phyloP scores from a whole-genome alignment of 2,888 invertebrate genomes.

The Caenorhabditis drosophilae region DNA sequence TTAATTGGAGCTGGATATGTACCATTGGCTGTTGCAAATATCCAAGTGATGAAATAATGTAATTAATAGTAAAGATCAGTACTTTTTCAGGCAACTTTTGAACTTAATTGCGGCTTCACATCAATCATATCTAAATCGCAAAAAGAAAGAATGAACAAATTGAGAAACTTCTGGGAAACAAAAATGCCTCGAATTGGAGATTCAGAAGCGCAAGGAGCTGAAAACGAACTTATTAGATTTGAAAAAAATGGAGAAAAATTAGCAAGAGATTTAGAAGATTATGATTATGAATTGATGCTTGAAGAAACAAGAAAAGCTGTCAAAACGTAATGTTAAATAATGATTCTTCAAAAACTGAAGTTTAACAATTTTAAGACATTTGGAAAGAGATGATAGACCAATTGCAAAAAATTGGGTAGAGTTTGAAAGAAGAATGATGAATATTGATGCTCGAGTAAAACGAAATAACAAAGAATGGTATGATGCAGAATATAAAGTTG shows the following conservation, averaged over 20 bases:
- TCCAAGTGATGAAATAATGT: too few relatives aligned
- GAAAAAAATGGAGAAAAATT: neutral
- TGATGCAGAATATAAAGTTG: neutral
- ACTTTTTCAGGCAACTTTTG: slow-evolving; percentile 25
- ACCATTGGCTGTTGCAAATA: slow-evolving; percentile 10
- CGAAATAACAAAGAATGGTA: slow-evolving; percentile 2
- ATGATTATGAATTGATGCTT: slow-evolving; percentile 1
- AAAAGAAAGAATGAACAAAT: neutral
- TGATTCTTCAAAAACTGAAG: too few relatives aligned
- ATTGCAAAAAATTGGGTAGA: slow-evolving; percentile 7
- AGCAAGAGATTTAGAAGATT: slow-evolving; percentile 5
- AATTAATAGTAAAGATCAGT: too few relatives aligned
- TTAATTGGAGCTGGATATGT: slow-evolving; percentile 6
- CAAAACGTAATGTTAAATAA: neutral
- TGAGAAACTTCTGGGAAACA: slow-evolving; percentile 7
- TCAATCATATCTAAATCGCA: neutral
- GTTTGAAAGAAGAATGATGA: slow-evolving; percentile 18
- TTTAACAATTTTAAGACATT: neutral
- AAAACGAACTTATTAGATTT: neutral
- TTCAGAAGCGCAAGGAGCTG: slow-evolving; percentile 1
- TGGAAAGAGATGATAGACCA: neutral
- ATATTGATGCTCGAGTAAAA: slow-evolving; percentile 14
- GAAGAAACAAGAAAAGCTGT: neutral
- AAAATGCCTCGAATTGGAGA: slow-evolving; percentile 26
- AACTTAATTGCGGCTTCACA: slow-evolving; percentile 13